Base-by-base conservation (phyloP, 1,140 invertebrate genomes). In the Formica exsecta region DNA sequence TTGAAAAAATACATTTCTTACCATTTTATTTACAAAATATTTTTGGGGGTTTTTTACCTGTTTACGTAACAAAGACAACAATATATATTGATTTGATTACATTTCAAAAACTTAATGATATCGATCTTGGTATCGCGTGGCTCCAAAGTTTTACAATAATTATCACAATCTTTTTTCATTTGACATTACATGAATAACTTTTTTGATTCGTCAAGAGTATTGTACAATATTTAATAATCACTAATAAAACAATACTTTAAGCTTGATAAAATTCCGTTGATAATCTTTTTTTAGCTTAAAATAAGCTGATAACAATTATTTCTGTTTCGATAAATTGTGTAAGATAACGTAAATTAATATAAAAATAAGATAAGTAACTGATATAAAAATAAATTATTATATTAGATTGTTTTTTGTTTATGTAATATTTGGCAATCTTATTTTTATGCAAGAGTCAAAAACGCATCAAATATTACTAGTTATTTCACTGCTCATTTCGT, bases 71-170 rank as follows among this genome's bases (percentile, higher is more conserved):
- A 13, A 73, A 36, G 3, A 5, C 5, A n/a, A n/a, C 29, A 5
- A 64, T 51, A 38, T 38, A 74, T 41, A 25, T 13, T 38, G 9
- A 57, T 73, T 32, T 73, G 32, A 59, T 74, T 74, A 59, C 5
- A 74, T 74, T 61, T 74, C n/a, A 22, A 38, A 59, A 74, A 74
- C 57, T 59, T 59, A 74, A n/a, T 29, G n/a, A 65, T 41, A 62
- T 65, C 22, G 9, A 64, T 48, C 19, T n/a, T 77, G 3, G 6
- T 11, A 16, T 54, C 29, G 22, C 16, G 9, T 54, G 25, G 64
- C 6, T 38, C 29, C 11, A 8, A 59, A 9, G 4, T 0, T 77
- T 64, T 8, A 48, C 25, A 29, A 29, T 4, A 16, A 1, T 48
- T n/a, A 48, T 36, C 16, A 36, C 4, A 9, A 38, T 19, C 7